phyloP scores from a whole-genome alignment of 2,797 vertebrate species.

The Salmo trutta region DNA sequence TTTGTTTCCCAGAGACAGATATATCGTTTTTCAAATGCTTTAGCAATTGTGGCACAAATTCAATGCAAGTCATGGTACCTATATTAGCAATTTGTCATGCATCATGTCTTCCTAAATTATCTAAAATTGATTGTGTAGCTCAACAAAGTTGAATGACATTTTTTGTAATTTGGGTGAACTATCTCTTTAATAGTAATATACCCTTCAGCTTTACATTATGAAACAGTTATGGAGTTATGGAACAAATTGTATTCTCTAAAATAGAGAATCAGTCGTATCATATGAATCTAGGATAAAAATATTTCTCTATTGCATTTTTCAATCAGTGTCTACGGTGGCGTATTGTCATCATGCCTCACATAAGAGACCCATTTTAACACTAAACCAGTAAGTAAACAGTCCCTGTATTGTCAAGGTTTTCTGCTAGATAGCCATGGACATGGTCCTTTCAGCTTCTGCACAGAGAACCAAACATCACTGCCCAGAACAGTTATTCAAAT shows the following conservation, averaged over 20 bases:
- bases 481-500: constrained; percentile 31
- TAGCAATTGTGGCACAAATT: too few relatives aligned
- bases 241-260: background rate
- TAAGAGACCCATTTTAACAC: constrained; percentile 11
- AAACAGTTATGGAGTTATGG: too few relatives aligned
- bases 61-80: too few relatives aligned
- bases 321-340: background rate
- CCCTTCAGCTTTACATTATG: background rate
- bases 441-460: constrained; percentile 53
- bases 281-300: background rate
- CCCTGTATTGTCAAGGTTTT: constrained; percentile 66
- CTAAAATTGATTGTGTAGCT: too few relatives aligned
- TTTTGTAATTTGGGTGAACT: too few relatives aligned
- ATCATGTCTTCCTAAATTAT: too few relatives aligned
- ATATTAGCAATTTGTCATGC: too few relatives aligned
- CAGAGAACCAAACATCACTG: constrained; percentile 11
- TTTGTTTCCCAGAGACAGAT: too few relatives aligned
- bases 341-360: background rate
- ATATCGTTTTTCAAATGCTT: too few relatives aligned
- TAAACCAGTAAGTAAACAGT: constrained; percentile 29
- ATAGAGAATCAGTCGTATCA: background rate
- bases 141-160: too few relatives aligned
- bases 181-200: background rate
- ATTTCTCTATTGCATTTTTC: background rate
- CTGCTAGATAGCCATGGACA: constrained; percentile 34